Evolutionary conservation across 2,113 vertebrate genomes (phyloP).

Genomic region (Mormyrus iriodes): DNA sequence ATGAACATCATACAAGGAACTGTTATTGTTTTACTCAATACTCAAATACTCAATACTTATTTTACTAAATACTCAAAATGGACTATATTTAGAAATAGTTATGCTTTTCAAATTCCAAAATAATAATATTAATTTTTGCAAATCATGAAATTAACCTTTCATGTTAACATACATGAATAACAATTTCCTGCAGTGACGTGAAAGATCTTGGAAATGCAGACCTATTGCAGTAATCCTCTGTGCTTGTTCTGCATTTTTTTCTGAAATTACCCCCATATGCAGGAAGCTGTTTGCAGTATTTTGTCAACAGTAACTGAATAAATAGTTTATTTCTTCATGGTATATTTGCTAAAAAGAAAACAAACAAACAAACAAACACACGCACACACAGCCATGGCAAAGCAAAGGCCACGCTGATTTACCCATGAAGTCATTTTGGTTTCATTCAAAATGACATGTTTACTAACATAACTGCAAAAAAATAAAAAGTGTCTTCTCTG

Average conservation of each 20-base stretch:
- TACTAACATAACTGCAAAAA: background rate
- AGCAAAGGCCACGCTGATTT: background rate
- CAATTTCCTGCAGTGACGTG: background rate
- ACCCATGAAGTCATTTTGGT: background rate
- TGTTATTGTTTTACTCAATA: background rate
- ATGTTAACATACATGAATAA: background rate
- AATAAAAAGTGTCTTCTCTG: background rate
- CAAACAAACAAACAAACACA: too few relatives aligned
- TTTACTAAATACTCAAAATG: background rate
- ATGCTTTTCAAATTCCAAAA: background rate
- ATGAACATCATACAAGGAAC: background rate
- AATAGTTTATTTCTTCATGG: background rate
- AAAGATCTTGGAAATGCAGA: background rate
- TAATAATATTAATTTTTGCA: background rate
- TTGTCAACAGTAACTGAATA: background rate
- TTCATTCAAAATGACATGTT: background rate
- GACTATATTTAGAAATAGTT: background rate
- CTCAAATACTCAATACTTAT: too few relatives aligned
- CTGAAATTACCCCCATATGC: background rate
- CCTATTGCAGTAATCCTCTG: background rate
- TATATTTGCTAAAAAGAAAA: background rate
- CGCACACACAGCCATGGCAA: background rate
- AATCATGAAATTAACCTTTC: background rate
- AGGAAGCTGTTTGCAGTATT: background rate
- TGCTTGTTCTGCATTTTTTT: background rate